phyloP scores from a whole-genome alignment of 2,888 invertebrate genomes.

The Octonoba sinensis region DNA sequence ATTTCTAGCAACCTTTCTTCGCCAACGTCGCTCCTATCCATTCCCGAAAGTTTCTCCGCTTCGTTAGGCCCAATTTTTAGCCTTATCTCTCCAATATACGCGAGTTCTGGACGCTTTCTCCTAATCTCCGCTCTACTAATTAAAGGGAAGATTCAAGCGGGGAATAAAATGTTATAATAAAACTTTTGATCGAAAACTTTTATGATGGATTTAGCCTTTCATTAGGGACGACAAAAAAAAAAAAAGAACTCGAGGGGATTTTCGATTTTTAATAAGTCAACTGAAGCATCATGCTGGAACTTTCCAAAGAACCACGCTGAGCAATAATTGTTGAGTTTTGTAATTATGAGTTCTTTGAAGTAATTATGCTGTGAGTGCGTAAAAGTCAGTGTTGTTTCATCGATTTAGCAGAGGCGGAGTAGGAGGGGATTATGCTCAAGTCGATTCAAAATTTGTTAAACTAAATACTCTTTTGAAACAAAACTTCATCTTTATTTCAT shows the following conservation, averaged over 20 bases:
- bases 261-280: conserved; percentile 61
- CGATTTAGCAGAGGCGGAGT: conserved; percentile 1
- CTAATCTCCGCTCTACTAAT: conserved; percentile 53
- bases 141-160: conserved; percentile 32
- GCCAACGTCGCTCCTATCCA: too few species aligned
- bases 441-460: conserved; percentile 25
- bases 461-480: too few species aligned
- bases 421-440: neutral
- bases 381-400: conserved; percentile 6
- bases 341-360: conserved; percentile 44
- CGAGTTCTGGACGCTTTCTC: conserved; percentile 34
- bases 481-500: too few species aligned
- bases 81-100: conserved; percentile 37
- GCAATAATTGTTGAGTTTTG: conserved; percentile 44
- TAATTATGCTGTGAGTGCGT: conserved; percentile 24
- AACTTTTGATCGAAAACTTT: conserved; percentile 60
- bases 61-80: conserved; percentile 46
- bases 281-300: conserved; percentile 14
- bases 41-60: conserved; percentile 25
- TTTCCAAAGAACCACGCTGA: neutral
- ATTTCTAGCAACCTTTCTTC: too few species aligned
- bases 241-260: conserved; percentile 22
- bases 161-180: conserved; percentile 60
- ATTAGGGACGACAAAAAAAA: conserved; percentile 26
- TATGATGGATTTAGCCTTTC: conserved; percentile 48